These are phyloP conservation scores for Acinonyx jubatus DNA, from an alignment of 2,113 vertebrate species.

Conservation along the genomic window DNA sequence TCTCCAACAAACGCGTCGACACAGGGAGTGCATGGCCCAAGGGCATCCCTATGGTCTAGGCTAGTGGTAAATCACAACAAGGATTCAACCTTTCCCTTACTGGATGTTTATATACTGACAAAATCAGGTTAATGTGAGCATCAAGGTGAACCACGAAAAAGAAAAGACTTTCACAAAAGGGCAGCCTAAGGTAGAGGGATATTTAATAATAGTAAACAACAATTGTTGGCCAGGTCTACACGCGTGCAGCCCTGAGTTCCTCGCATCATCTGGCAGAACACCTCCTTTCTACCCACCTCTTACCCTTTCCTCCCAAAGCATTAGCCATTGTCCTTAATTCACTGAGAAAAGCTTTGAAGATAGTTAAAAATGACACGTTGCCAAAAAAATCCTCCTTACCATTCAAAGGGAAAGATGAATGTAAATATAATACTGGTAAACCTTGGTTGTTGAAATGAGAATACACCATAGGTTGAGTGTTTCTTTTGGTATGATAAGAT, in stretches of 20 bases:
- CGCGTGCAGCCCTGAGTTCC: background rate
- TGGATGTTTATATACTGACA: background rate
- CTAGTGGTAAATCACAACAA: conserved; percentile 31
- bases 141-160: conserved; percentile 3
- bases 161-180: background rate
- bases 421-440: background rate
- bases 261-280: background rate
- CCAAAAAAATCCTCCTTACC: background rate
- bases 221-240: background rate
- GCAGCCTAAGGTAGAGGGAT: background rate
- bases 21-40: background rate
- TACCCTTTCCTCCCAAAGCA: background rate
- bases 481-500: background rate
- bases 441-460: background rate
- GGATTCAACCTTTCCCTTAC: conserved; percentile 1
- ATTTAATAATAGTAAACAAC: background rate
- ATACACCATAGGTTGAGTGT: background rate
- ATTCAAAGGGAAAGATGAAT: background rate
- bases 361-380: background rate
- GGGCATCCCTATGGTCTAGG: background rate
- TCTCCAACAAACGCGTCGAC: conserved; percentile 40
- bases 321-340: background rate
- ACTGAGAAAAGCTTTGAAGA: background rate
- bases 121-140: conserved; percentile 50
- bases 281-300: background rate